Conservation (phyloP, 2,113 vertebrate genomes). For the Chaetops frenatus region DNA sequence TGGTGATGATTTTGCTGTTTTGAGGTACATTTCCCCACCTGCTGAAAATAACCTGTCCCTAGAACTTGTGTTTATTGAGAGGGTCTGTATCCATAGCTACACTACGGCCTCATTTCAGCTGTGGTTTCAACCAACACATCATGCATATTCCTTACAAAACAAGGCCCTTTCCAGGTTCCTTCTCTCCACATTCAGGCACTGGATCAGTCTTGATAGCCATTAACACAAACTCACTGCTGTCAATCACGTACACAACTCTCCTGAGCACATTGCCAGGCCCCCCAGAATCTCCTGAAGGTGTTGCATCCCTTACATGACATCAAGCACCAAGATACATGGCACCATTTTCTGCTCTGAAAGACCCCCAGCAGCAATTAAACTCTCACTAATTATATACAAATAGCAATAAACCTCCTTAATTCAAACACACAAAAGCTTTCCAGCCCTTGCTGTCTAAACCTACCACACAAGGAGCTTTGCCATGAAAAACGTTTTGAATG, state of each 20-base stretch:
- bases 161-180: background rate
- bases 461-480: background rate
- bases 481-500: background rate
- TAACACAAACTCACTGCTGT: background rate
- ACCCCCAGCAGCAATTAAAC: background rate
- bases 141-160: background rate
- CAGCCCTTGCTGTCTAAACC: background rate
- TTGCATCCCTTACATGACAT: slow-evolving; percentile 39
- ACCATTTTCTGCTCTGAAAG: slow-evolving; percentile 39
- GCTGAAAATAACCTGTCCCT: background rate
- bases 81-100: background rate
- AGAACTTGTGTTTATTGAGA: background rate
- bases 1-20: background rate
- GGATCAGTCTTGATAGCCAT: background rate
- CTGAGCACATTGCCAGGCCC: background rate
- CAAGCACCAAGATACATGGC: slow-evolving; percentile 5
- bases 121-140: background rate
- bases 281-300: background rate
- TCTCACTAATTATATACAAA: slow-evolving; percentile 42
- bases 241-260: background rate
- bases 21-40: background rate
- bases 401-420: background rate
- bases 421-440: background rate
- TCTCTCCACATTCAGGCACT: background rate
- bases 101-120: background rate